Evolutionary conservation across 2,797 vertebrate genomes (phyloP).

Genomic region (Sebastolobus alascanus): DNA sequence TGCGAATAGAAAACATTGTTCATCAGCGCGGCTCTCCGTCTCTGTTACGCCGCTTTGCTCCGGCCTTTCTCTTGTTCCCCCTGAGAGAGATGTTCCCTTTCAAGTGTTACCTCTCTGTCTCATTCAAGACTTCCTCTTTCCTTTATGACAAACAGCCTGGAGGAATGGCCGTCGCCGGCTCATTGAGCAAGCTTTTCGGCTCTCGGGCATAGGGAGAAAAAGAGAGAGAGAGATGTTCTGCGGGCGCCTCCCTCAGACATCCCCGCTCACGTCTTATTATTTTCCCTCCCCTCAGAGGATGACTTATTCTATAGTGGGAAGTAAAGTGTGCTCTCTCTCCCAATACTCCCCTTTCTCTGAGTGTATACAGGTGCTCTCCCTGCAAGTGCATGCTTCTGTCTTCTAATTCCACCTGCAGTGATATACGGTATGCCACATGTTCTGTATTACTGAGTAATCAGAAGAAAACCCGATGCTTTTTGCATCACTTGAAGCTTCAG

Average conservation of each 20-base stretch:
- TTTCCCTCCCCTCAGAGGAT: slow-evolving; percentile 34
- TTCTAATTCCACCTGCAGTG: slow-evolving; percentile 27
- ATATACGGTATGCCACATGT: slow-evolving; percentile 34
- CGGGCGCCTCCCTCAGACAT: slow-evolving; percentile 53
- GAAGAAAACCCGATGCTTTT: slow-evolving; percentile 17
- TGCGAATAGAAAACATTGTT: slow-evolving; percentile 78
- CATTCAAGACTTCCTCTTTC: slow-evolving; percentile 78
- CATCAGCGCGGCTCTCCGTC: slow-evolving; percentile 56
- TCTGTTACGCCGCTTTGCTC: slow-evolving; percentile 59
- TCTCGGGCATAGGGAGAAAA: slow-evolving; percentile 29
- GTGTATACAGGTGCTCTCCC: slow-evolving; percentile 45
- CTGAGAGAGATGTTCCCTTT: slow-evolving; percentile 78
- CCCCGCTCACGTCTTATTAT: slow-evolving; percentile 35
- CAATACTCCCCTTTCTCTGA: slow-evolving; percentile 44
- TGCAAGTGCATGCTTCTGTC: slow-evolving; percentile 46
- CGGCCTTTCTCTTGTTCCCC: slow-evolving; percentile 64
- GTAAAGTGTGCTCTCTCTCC: slow-evolving; percentile 41
- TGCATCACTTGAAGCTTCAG: not conserved
- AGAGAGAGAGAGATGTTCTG: slow-evolving; percentile 47
- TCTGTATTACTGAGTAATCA: slow-evolving; percentile 12
- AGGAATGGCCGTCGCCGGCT: slow-evolving; percentile 58
- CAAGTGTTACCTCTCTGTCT: slow-evolving; percentile 72
- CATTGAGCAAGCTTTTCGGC: slow-evolving; percentile 61
- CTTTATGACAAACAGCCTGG: slow-evolving; percentile 59
- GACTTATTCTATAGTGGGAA: slow-evolving; percentile 58